Conservation (phyloP, 2,797 vertebrate genomes). For the Gymnothorax javanicus region DNA sequence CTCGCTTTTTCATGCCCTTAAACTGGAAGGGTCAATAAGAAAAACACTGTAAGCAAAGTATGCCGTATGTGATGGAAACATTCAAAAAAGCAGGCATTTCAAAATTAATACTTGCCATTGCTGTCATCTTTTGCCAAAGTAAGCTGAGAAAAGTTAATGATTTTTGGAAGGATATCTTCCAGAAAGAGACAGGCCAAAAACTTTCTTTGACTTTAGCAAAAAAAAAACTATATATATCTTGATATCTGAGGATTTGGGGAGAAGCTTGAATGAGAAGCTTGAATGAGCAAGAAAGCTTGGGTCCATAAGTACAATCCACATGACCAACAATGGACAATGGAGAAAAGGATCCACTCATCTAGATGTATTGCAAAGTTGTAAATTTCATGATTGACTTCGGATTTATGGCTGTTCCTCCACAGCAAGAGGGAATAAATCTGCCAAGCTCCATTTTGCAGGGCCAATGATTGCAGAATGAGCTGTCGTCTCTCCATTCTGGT, state of each 20-base stretch:
- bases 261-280: slow-evolving; percentile 92
- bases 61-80: no score
- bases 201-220: no score
- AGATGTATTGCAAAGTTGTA: slow-evolving; percentile 98
- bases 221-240: slow-evolving; percentile 66
- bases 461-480: slow-evolving; percentile 54
- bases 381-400: slow-evolving; percentile 99
- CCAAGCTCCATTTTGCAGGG: slow-evolving; percentile 94
- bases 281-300: slow-evolving; percentile 99
- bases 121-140: no score
- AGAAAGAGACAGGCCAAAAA: no score
- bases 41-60: no score
- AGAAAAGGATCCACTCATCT: slow-evolving; percentile 89
- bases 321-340: slow-evolving; percentile 89
- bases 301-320: slow-evolving; percentile 91
- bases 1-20: no score
- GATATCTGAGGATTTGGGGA: slow-evolving; percentile 83
- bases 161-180: no score
- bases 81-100: no score
- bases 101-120: no score
- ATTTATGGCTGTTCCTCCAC: slow-evolving; percentile 87
- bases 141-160: no score
- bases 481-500: neutral
- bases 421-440: slow-evolving; percentile 75
- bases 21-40: no score